These are phyloP conservation scores for Gambelia wislizenii DNA, from an alignment of 2,797 vertebrate species.

Conservation along the genomic window DNA sequence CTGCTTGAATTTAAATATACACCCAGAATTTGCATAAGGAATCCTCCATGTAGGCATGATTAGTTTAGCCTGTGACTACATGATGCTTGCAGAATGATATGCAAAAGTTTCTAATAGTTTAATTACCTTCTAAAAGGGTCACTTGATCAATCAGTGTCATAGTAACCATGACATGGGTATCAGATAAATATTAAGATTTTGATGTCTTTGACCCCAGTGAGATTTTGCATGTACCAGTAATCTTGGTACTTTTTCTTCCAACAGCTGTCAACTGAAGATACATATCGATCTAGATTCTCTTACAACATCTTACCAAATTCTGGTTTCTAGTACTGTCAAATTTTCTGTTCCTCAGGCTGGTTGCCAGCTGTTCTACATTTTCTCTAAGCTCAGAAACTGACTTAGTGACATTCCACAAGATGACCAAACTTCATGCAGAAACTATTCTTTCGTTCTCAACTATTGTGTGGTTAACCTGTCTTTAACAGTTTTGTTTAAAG, in stretches of 20 bases:
- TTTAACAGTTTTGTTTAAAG: background rate
- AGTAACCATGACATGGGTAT: accelerated
- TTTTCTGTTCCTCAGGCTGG: slow-evolving; percentile 11
- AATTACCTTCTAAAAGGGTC: slow-evolving; percentile 25
- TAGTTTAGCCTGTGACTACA: background rate
- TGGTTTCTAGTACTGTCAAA: background rate
- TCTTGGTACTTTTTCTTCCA: background rate
- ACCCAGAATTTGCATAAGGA: background rate
- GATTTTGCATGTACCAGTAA: no score
- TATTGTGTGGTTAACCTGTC: slow-evolving; percentile 8
- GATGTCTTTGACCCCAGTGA: accelerated
- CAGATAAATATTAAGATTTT: background rate
- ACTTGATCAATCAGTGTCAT: slow-evolving; percentile 42
- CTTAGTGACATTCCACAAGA: slow-evolving; percentile 47
- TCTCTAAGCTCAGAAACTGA: slow-evolving; percentile 39
- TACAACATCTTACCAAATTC: background rate
- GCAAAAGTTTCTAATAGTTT: background rate
- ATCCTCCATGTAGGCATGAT: background rate
- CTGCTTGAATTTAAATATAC: background rate
- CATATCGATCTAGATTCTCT: background rate
- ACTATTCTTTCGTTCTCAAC: slow-evolving; percentile 25
- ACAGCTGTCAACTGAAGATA: background rate
- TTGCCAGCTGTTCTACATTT: slow-evolving; percentile 7
- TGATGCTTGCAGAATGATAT: background rate
- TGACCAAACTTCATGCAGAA: slow-evolving; percentile 25